phyloP scores from a whole-genome alignment of 2,113 vertebrate species.

The Saguinus imperator region DNA sequence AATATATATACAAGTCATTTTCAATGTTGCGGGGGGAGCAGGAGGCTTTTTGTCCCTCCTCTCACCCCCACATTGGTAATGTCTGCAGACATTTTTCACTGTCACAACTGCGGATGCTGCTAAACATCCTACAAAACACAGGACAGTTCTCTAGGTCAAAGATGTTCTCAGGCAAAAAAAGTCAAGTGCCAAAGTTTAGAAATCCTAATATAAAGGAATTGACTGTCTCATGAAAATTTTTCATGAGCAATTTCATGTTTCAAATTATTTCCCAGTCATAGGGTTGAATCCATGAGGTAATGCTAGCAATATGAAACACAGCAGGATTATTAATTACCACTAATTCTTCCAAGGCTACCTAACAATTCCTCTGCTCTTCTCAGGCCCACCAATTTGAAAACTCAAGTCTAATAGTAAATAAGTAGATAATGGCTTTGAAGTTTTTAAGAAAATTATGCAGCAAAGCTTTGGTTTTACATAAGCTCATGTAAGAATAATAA shows the following conservation, averaged over 20 bases:
- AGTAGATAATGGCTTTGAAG: conserved; percentile 32
- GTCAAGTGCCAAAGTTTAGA: neutral
- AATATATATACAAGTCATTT: neutral
- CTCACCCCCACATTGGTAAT: neutral
- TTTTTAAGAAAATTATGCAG: conserved; percentile 46
- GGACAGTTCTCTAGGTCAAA: neutral
- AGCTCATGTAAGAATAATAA: conserved; percentile 15
- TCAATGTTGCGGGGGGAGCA: neutral
- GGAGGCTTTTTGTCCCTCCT: neutral
- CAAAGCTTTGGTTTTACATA: neutral
- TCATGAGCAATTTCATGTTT: conserved; percentile 42
- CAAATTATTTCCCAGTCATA: conserved; percentile 25
- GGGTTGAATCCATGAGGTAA: conserved; percentile 3
- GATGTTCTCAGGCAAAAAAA: conserved; percentile 22
- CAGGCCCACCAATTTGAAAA: conserved; percentile 4
- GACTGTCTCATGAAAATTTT: neutral
- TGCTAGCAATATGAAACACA: conserved; percentile 25
- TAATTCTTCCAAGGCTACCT: conserved; percentile 22
- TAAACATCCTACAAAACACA: neutral
- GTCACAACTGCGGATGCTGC: neutral
- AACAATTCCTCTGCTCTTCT: conserved; percentile 20
- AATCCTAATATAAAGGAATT: neutral
- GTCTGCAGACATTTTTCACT: neutral
- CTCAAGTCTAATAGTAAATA: conserved; percentile 4
- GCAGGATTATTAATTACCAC: conserved; percentile 26